These are phyloP conservation scores for Trididemnum clinides DNA, from an alignment of 23 tunicate species.

Conservation along the genomic window DNA sequence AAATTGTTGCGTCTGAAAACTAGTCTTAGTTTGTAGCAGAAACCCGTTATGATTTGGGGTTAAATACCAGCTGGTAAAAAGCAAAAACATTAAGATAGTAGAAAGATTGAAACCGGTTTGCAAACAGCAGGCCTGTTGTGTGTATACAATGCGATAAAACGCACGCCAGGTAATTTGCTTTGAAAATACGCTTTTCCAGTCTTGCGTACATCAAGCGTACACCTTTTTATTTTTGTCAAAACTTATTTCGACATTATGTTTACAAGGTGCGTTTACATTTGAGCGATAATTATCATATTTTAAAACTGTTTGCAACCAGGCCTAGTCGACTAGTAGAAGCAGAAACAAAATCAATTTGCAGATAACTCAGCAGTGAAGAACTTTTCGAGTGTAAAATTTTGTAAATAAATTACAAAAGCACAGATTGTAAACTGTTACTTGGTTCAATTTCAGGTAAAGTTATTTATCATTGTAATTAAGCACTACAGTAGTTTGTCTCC, in stretches of 20 bases:
- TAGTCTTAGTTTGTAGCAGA: slow-evolving; percentile 28
- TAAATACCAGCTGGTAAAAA: slow-evolving; percentile 9
- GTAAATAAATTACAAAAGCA: neutral
- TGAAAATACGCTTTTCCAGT: neutral
- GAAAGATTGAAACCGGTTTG: neutral
- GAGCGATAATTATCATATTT: slow-evolving; percentile 12
- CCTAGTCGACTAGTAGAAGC: too few species aligned
- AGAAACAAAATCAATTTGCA: too few species aligned
- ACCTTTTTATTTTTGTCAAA: neutral
- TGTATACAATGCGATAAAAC: slow-evolving; percentile 7
- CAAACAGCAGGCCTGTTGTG: slow-evolving; percentile 14
- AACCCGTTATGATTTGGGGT: slow-evolving; percentile 41
- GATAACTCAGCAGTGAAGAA: too few species aligned
- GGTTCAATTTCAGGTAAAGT: too few species aligned
- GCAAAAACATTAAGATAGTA: slow-evolving; percentile 9
- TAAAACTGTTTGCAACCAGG: neutral
- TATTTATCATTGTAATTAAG: too few species aligned
- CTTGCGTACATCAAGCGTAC: neutral
- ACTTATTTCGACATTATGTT: neutral
- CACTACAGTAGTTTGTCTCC: too few species aligned
- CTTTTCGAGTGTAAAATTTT: neutral
- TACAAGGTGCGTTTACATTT: neutral
- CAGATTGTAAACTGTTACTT: too few species aligned
- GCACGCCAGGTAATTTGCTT: neutral
- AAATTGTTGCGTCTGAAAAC: slow-evolving; percentile 44